Evolutionary conservation across 2,888 invertebrate species (phyloP), one percentile per base, ranked within the genome.

Genomic region (Andrena hattorfiana): DNA sequence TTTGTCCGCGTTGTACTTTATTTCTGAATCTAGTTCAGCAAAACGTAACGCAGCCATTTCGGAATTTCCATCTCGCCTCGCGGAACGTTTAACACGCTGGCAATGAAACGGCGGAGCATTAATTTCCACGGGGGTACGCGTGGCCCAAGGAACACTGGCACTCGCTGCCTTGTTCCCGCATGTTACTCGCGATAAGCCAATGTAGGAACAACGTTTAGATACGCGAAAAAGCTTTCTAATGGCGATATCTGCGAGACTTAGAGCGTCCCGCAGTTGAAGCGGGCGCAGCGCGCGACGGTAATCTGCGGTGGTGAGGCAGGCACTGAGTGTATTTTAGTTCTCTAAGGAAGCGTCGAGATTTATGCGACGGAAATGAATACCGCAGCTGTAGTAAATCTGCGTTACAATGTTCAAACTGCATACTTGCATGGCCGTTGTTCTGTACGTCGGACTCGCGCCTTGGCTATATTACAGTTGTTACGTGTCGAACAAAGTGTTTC

Each of bases 191-290:
- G 78, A 79, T 79, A 79, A 79, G 78, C 69, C 69, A 20, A n/a
- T 7, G 23, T 49, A 69, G 79, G 5, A 71, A 78, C 70, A 60
- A 35, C 79, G 67, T 72, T 72, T 28, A 71, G 80, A 79, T 77
- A 71, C 80, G 80, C 80, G 80, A 73, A 79, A 81, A 81, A 81
- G 81, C 81, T 68, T 66, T 79, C 56, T 69, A 79, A 72, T 62
- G 68, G 68, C 62, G 72, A 72, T 79, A 81, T 79, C 72, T 56
- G 20, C 6, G 32, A 32, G 42, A 26, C 51, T 32, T 23, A 32
- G 63, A 35, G 26, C 35, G 62, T 35, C 42, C 51, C 5, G 48
- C 51, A 20, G 54, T 60, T 49, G 54, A 48, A 48, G 70, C 62
- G 59, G 35, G 26, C 49, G 32, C 49, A 26, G 35, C 54, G 20